These are phyloP conservation scores for Sarcophaga variegata DNA, from an alignment of 2,888 invertebrate genomes.

Conservation along the genomic window DNA sequence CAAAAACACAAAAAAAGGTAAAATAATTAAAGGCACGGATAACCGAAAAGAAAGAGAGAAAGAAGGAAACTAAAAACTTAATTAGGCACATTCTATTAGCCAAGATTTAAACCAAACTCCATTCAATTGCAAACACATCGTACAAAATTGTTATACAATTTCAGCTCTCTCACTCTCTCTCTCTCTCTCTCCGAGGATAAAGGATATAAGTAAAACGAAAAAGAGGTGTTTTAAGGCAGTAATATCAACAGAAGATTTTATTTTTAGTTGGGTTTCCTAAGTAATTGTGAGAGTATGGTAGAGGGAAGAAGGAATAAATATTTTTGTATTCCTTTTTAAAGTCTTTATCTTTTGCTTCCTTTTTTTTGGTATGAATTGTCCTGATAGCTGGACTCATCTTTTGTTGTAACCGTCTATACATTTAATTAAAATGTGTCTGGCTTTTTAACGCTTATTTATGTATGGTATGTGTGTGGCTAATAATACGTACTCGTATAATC, in stretches of 20 bases:
- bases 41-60: not conserved
- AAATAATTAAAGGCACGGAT: not conserved
- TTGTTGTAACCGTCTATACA: constrained; percentile 42
- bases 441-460: constrained; percentile 49
- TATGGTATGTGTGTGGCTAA: constrained; percentile 19
- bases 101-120: constrained; percentile 25
- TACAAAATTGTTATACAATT: not conserved
- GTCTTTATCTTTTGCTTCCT: constrained; percentile 40
- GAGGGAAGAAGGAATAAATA: too few relatives aligned
- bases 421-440: constrained; percentile 67
- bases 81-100: constrained; percentile 56
- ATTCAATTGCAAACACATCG: not conserved
- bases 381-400: not conserved
- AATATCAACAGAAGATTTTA: too few relatives aligned
- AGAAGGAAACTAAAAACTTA: constrained; percentile 40
- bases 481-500: not conserved
- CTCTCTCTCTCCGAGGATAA: not conserved
- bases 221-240: too few relatives aligned
- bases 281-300: not conserved
- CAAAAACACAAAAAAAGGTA: not conserved
- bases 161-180: not conserved
- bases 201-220: not conserved
- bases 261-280: too few relatives aligned
- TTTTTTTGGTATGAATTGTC: not conserved
- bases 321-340: constrained; percentile 4